Evolutionary conservation across 2,113 vertebrate genomes (phyloP), one percentile per base, ranked within the genome.

Genomic region (Phycodurus eques): DNA sequence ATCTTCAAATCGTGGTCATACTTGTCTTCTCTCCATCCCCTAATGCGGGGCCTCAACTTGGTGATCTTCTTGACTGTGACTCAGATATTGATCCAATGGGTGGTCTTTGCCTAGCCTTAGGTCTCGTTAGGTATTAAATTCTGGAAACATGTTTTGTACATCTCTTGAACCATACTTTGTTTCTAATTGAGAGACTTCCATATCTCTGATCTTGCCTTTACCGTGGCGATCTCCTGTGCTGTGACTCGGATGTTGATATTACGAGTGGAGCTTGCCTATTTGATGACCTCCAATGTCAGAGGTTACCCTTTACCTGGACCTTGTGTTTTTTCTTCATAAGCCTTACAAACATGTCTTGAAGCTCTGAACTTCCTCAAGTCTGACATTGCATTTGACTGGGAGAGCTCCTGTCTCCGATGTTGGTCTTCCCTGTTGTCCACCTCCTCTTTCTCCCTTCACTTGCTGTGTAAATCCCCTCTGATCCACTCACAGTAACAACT

Each of bases 401-500:
- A 47, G 3, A 0, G 61, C n/a, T 67, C 17, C 33, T 75, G 64
- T 77, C 17, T 68, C 68, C 39, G 8, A 61, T 22, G 53, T 54
- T 54, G 53, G 43, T 68, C 62, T 64, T 35, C 74, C 33, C 11
- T 63, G 71, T 73, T 65, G 60, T 69, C n/a, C 53, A 8, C 20
- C 83, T 84, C 75, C 78, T 76, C 72, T 85, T 80, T 83, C 65
- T 35, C 61, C 60, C 71, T 74, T 62, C 82, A 35, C 75, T 78
- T 8, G 3, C 84, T 78, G 86, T 83, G 83, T 81, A 87, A 90
- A 89, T 87, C 80, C 80, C 68, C 31, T 85, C 76, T 85, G 83
- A 89, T 89, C 85, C 85, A 88, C 82, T 83, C 78, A 67, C 71
- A 71, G 83, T 77, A 89, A 84, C 82, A 83, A 80, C 81, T 81